phyloP scores from a whole-genome alignment of 2,888 invertebrate species.

The Oeneis ivallda region DNA sequence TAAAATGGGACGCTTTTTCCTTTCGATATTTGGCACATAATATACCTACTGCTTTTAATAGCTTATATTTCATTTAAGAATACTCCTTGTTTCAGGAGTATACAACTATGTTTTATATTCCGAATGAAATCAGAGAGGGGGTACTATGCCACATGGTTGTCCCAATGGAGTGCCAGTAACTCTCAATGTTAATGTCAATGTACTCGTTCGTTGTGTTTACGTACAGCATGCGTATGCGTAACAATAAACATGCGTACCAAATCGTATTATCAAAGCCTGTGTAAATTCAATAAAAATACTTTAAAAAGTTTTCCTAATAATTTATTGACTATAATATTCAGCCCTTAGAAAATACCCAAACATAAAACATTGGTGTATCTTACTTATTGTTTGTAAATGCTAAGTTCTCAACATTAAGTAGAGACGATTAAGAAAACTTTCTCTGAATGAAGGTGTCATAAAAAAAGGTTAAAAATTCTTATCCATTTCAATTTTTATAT shows the following conservation, averaged over 20 bases:
- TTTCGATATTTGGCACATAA: slow-evolving; percentile 64
- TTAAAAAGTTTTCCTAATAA: slow-evolving; percentile 37
- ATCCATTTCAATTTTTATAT: slow-evolving; percentile 47
- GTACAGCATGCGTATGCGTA: background rate
- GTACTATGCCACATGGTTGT: background rate
- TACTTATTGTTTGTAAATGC: slow-evolving; percentile 23
- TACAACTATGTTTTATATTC: background rate
- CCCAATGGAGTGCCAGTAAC: slow-evolving; percentile 6
- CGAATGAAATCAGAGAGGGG: background rate
- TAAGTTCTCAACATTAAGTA: slow-evolving; percentile 1
- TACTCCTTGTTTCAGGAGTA: slow-evolving; percentile 22
- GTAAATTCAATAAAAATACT: slow-evolving; percentile 30
- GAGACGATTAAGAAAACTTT: slow-evolving; percentile 10
- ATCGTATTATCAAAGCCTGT: background rate
- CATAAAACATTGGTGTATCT: slow-evolving; percentile 22
- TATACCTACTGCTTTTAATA: slow-evolving; percentile 48
- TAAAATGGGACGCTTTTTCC: slow-evolving; percentile 60
- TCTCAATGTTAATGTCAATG: background rate
- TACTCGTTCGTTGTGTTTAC: background rate
- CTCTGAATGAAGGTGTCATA: background rate
- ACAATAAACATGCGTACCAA: background rate
- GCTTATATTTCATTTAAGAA: background rate
- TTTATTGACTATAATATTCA: slow-evolving; percentile 21
- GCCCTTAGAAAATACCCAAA: background rate
- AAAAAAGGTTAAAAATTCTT: slow-evolving; percentile 43